These are phyloP conservation scores for Neofelis nebulosa DNA, from an alignment of 2,113 vertebrate species.

Conservation along the genomic window DNA sequence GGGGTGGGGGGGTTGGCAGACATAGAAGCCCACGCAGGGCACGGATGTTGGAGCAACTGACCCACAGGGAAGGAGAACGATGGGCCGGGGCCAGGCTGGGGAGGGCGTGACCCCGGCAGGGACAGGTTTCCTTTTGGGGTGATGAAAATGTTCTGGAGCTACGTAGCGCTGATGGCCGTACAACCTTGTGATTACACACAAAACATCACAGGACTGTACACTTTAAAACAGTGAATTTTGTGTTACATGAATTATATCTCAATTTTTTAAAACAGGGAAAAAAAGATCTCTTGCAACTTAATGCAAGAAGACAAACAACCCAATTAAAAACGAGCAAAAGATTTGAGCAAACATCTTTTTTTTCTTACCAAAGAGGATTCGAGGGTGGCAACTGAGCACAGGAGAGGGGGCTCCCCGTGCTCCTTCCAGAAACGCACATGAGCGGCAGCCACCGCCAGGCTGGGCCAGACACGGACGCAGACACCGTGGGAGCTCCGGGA, in stretches of 20 bases:
- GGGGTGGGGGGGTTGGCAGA: neutral
- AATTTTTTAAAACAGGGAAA: neutral
- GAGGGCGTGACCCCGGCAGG: rapidly evolving
- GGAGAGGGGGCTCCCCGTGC: rapidly evolving
- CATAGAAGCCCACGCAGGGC: rapidly evolving
- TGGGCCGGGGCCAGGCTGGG: rapidly evolving
- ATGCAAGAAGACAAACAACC: slow-evolving; percentile 24
- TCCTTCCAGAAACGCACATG: rapidly evolving
- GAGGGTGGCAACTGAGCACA: neutral
- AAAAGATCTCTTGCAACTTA: neutral
- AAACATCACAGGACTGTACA: rapidly evolving
- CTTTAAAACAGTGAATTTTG: neutral
- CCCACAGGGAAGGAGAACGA: neutral
- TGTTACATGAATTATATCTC: neutral
- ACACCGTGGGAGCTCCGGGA: too few relatives aligned
- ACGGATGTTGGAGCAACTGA: rapidly evolving
- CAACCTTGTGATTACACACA: rapidly evolving
- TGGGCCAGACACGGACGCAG: neutral
- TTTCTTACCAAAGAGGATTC: neutral
- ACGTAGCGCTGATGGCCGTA: rapidly evolving
- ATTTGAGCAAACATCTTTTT: neutral
- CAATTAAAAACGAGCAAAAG: slow-evolving; percentile 20
- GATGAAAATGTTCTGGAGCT: rapidly evolving
- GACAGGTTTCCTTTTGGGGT: rapidly evolving
- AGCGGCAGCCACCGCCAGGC: rapidly evolving